A percentile compares a stretch with the other conserved stretches of the same genome.
Conservation (phyloP, 2,797 vertebrate species). For the Megaceryle alcyon region DNA sequence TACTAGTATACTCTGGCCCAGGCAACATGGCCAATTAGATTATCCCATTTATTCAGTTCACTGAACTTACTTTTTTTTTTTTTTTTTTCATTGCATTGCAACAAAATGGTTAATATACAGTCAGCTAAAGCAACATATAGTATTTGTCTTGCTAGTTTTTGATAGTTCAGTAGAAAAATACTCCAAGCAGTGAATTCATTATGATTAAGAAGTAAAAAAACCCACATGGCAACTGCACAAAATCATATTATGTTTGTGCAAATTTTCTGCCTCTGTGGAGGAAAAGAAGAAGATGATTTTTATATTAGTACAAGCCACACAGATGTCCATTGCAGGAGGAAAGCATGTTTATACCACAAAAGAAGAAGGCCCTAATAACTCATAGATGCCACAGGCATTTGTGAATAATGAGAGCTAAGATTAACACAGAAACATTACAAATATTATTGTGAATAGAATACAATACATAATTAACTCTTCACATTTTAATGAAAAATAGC, state of each 20-base stretch:
- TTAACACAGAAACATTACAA: slow-evolving; percentile 66
- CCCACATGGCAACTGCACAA: not conserved
- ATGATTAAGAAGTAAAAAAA: not conserved
- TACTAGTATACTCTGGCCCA: slow-evolving; percentile 32
- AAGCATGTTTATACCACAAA: slow-evolving; percentile 47
- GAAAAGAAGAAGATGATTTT: slow-evolving; percentile 28
- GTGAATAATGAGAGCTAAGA: slow-evolving; percentile 64
- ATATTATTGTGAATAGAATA: slow-evolving; percentile 48
- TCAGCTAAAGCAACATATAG: slow-evolving; percentile 52
- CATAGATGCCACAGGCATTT: slow-evolving; percentile 46
- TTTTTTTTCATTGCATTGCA: not conserved
- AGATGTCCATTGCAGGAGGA: slow-evolving; percentile 40
- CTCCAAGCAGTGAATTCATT: slow-evolving; percentile 6
- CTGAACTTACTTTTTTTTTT: slow-evolving; percentile 1
- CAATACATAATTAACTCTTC: slow-evolving; percentile 52
- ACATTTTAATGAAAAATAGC: slow-evolving; percentile 60
- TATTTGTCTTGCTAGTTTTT: slow-evolving; percentile 39
- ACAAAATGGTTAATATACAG: slow-evolving; percentile 32
- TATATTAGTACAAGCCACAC: slow-evolving; percentile 6
- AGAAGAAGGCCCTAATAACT: slow-evolving; percentile 32
- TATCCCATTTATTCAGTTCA: slow-evolving; percentile 40
- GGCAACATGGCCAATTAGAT: slow-evolving; percentile 50
- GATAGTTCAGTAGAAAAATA: not conserved
- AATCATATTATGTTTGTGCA: not conserved
- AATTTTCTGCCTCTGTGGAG: not conserved